phyloP scores from a whole-genome alignment of 2,113 vertebrate genomes.

The Colius striatus region DNA sequence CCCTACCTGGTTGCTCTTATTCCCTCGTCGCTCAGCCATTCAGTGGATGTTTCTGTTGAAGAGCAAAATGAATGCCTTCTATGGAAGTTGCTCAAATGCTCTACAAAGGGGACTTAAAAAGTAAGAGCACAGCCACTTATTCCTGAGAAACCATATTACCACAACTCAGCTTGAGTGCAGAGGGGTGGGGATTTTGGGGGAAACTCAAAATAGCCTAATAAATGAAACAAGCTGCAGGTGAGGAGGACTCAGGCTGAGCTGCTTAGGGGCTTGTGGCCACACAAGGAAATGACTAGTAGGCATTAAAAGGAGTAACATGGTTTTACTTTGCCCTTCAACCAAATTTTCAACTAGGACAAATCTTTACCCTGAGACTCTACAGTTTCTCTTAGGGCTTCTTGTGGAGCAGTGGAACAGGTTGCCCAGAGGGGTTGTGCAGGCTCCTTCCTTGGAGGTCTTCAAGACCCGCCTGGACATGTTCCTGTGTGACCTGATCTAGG shows the following conservation, averaged over 20 bases:
- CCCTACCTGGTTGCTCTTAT: not conserved
- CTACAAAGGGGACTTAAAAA: not conserved
- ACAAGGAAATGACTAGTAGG: not conserved
- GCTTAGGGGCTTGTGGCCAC: not conserved
- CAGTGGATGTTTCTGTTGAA: not conserved
- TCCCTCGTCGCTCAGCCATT: not conserved
- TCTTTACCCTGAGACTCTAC: not conserved
- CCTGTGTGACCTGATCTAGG: too few relatives aligned
- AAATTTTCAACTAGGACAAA: not conserved
- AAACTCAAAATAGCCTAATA: not conserved
- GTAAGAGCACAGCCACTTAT: fast-evolving
- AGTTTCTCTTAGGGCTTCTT: not conserved
- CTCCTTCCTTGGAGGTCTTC: too few relatives aligned
- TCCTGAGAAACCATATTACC: not conserved
- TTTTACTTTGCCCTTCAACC: not conserved
- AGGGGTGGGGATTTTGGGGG: not conserved
- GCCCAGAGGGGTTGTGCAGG: too few relatives aligned
- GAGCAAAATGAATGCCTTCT: not conserved
- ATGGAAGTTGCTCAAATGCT: not conserved
- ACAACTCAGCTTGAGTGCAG: not conserved
- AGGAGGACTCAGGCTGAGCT: not conserved
- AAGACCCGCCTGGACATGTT: too few relatives aligned
- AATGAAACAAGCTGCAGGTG: conserved; percentile 42
- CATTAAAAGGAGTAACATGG: not conserved
- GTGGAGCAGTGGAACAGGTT: too few relatives aligned